These are phyloP conservation scores for Perca schrenkii DNA, from an alignment of 2,113 vertebrate genomes.

Conservation along the genomic window DNA sequence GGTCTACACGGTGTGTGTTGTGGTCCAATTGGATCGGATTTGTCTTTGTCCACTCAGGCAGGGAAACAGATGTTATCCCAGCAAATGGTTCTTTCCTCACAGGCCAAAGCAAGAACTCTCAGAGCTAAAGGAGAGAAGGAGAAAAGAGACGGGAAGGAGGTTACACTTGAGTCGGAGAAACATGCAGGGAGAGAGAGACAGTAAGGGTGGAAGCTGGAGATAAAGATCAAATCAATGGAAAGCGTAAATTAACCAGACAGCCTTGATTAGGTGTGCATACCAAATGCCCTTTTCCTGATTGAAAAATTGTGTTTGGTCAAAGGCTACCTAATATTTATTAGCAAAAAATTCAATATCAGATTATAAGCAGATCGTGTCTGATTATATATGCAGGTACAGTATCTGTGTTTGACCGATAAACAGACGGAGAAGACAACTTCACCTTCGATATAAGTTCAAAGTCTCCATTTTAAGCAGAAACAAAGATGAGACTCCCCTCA, in stretches of 20 bases:
- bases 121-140: conserved; percentile 17
- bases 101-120: conserved; percentile 9
- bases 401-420: conserved; percentile 18
- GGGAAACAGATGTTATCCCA: not conserved
- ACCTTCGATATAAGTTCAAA: too few species aligned
- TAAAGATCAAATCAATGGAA: conserved; percentile 53
- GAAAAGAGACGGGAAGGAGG: not conserved
- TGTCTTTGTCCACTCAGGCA: conserved; percentile 10
- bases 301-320: conserved; percentile 37
- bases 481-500: not conserved
- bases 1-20: not conserved
- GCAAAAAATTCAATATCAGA: conserved; percentile 8
- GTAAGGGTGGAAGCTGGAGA: not conserved
- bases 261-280: conserved; percentile 35
- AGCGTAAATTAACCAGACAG: conserved; percentile 46
- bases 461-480: too few species aligned
- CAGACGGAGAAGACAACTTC: not conserved
- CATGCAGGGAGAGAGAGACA: not conserved
- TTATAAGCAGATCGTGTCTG: conserved; percentile 3
- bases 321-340: conserved; percentile 33
- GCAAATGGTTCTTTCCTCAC: conserved; percentile 6
- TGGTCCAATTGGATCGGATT: not conserved
- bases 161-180: conserved; percentile 17
- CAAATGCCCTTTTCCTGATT: conserved; percentile 33
- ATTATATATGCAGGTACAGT: conserved; percentile 17